A percentile compares a stretch with the other conserved stretches of the same genome.
Conservation (phyloP, 2,113 vertebrate species). For the rat (Rattus norvegicus) region DNA sequence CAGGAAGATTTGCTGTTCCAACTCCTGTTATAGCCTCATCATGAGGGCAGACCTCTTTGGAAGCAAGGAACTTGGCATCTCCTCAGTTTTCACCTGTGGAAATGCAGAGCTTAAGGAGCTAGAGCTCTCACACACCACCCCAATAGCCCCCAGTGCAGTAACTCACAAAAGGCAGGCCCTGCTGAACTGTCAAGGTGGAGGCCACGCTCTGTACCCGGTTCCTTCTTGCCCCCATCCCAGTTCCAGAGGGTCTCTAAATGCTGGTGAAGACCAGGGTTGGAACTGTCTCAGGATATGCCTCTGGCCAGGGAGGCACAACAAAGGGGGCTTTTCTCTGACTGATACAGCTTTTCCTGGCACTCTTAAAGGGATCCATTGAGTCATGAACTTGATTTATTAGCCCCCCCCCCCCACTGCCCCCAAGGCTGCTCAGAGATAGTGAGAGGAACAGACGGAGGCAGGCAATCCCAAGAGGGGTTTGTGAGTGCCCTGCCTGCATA, state of each 20-base stretch:
- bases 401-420: too few species aligned
- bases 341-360: neutral
- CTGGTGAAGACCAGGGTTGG: accelerated
- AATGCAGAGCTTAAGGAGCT: neutral
- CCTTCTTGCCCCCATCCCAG: neutral
- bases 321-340: slow-evolving; percentile 60
- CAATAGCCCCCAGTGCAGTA: accelerated
- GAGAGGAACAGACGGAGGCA: neutral
- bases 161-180: neutral
- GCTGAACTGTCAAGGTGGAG: neutral
- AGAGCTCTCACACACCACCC: neutral
- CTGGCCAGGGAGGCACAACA: neutral
- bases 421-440: slow-evolving; percentile 6
- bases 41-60: neutral
- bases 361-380: slow-evolving; percentile 43
- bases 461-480: neutral
- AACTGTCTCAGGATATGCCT: slow-evolving; percentile 28
- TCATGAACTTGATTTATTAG: slow-evolving; percentile 20
- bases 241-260: neutral
- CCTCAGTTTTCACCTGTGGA: slow-evolving; percentile 15
- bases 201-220: neutral
- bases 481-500: neutral
- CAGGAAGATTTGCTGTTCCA: neutral
- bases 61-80: neutral
- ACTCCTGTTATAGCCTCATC: neutral